Conservation (phyloP, 2,113 vertebrate species). For the Caretta caretta region DNA sequence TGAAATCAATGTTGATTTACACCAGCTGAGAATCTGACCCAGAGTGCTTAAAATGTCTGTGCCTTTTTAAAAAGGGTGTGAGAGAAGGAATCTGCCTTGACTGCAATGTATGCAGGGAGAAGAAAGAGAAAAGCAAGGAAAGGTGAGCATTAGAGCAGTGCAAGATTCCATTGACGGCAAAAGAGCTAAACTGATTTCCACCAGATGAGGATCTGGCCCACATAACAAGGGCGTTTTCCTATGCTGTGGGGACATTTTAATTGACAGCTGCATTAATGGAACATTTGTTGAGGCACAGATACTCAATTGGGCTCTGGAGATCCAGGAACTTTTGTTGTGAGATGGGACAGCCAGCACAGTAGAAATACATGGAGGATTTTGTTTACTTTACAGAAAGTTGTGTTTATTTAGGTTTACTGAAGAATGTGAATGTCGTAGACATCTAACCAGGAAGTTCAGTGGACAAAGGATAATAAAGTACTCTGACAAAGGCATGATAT, state of each 20-base stretch:
- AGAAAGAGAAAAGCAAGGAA: background rate
- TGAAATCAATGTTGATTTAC: background rate
- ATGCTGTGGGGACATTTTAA: background rate
- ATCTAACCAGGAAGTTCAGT: background rate
- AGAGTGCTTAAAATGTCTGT: background rate
- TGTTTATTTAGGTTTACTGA: background rate
- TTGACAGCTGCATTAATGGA: background rate
- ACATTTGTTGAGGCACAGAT: background rate
- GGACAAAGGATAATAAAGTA: background rate
- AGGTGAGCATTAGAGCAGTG: background rate
- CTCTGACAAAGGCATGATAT: rapidly evolving
- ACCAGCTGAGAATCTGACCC: background rate
- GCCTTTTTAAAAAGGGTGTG: background rate
- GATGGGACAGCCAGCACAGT: background rate
- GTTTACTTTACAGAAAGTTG: background rate
- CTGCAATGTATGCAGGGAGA: background rate
- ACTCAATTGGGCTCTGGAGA: background rate
- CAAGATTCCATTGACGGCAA: background rate
- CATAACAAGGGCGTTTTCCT: background rate
- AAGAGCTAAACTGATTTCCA: background rate
- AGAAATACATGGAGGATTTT: background rate
- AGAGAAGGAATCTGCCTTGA: background rate
- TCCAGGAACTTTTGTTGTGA: background rate
- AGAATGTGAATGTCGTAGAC: background rate
- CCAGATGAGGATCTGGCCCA: background rate